Evolutionary conservation across 2,888 invertebrate species (phyloP).

Genomic region (Caprella mutica): DNA sequence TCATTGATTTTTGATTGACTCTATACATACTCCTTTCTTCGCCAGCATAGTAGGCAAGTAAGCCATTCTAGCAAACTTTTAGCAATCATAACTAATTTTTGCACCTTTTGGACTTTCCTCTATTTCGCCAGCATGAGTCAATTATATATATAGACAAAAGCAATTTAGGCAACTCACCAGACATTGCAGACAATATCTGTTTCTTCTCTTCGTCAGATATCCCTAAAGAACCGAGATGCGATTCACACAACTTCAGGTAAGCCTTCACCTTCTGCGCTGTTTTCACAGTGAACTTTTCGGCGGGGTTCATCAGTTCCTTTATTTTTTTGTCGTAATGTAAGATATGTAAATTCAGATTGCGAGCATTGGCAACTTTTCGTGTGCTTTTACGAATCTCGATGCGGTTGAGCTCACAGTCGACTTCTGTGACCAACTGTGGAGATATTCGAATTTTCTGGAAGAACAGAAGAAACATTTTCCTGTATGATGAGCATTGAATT

Average conservation of each 20-base stretch:
- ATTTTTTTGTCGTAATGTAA: not conserved
- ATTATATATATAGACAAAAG: no score
- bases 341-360: not conserved
- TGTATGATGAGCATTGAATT: not conserved
- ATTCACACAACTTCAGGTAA: not conserved
- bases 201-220: not conserved
- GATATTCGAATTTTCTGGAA: not conserved
- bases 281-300: not conserved
- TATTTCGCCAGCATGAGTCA: no score
- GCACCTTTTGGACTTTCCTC: no score
- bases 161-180: no score
- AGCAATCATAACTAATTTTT: no score
- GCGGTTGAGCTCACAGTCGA: slow-evolving; percentile 1
- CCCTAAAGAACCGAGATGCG: not conserved
- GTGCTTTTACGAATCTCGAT: not conserved
- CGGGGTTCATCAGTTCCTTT: not conserved
- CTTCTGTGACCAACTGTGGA: slow-evolving; percentile 1
- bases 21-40: no score
- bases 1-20: no score
- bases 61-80: no score
- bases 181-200: not conserved
- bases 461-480: not conserved
- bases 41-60: no score
- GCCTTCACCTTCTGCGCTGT: not conserved
- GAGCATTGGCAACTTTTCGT: no score